These are phyloP conservation scores for Chymomyza procnemis DNA, from an alignment of 2,888 invertebrate genomes.

Conservation along the genomic window DNA sequence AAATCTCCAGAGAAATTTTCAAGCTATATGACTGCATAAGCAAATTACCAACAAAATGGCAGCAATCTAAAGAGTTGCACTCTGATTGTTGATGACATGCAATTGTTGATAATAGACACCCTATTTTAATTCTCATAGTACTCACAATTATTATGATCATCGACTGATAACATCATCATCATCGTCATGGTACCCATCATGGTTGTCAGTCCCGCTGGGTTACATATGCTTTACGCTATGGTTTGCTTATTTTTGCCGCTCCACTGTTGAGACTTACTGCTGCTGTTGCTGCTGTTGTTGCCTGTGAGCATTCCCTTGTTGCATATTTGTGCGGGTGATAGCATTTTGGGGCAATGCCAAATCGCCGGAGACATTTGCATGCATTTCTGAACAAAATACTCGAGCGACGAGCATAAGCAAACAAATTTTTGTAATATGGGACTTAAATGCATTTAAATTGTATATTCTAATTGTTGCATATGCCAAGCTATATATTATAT, in stretches of 20 bases:
- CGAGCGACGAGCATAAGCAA: background rate
- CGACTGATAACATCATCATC: constrained; percentile 20
- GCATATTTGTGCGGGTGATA: constrained; percentile 57
- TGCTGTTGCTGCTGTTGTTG: constrained; percentile 4
- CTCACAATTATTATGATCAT: background rate
- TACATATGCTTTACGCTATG: constrained; percentile 44
- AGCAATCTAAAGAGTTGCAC: too few relatives aligned
- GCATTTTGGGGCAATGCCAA: constrained; percentile 64
- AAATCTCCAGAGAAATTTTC: too few relatives aligned
- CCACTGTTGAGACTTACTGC: constrained; percentile 18
- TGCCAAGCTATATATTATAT: background rate
- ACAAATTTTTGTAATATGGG: background rate
- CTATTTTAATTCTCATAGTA: background rate
- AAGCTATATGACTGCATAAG: too few relatives aligned
- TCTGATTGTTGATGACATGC: too few relatives aligned
- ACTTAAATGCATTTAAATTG: background rate
- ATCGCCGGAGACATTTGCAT: constrained; percentile 47
- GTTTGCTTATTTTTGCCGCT: constrained; percentile 31
- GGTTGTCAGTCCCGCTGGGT: constrained; percentile 39
- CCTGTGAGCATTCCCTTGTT: constrained; percentile 43
- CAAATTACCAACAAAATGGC: too few relatives aligned
- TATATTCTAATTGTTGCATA: background rate
- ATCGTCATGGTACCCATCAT: constrained; percentile 20
- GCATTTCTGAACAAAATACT: constrained; percentile 38
- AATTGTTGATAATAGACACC: background rate